Evolutionary conservation across 2,113 vertebrate genomes (phyloP).

Genomic region (Sapajus apella): DNA sequence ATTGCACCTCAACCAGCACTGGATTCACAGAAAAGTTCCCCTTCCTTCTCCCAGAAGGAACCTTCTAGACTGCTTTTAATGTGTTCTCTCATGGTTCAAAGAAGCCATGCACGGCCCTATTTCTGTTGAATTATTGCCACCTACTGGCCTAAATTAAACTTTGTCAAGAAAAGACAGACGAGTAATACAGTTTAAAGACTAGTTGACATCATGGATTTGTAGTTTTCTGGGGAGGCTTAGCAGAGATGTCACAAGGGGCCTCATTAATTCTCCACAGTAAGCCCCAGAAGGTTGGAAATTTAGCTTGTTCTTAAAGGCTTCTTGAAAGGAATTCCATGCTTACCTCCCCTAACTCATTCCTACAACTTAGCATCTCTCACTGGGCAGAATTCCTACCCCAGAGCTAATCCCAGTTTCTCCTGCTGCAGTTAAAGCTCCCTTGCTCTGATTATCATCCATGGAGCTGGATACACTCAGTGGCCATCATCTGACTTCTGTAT

Average conservation of each 20-base stretch:
- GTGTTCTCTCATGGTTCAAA: background rate
- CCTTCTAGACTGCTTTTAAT: background rate
- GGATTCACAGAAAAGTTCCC: background rate
- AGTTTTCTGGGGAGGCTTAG: constrained; percentile 33
- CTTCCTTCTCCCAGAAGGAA: background rate
- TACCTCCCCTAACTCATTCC: background rate
- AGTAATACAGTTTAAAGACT: background rate
- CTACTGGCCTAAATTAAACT: constrained; percentile 30
- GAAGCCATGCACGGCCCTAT: background rate
- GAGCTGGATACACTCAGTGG: background rate
- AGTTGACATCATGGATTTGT: background rate
- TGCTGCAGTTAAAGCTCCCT: background rate
- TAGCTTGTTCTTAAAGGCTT: background rate
- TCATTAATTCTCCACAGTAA: background rate
- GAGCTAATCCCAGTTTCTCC: background rate
- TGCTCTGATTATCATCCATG: background rate
- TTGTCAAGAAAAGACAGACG: background rate
- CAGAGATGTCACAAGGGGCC: background rate
- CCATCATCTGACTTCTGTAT: background rate
- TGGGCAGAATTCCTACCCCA: background rate
- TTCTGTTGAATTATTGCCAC: constrained; percentile 45
- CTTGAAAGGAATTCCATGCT: background rate
- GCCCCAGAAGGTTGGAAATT: background rate
- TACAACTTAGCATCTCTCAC: background rate
- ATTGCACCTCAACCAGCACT: background rate